Base-by-base conservation (phyloP, 1,140 invertebrate genomes). In the Heliconius nattereri region DNA sequence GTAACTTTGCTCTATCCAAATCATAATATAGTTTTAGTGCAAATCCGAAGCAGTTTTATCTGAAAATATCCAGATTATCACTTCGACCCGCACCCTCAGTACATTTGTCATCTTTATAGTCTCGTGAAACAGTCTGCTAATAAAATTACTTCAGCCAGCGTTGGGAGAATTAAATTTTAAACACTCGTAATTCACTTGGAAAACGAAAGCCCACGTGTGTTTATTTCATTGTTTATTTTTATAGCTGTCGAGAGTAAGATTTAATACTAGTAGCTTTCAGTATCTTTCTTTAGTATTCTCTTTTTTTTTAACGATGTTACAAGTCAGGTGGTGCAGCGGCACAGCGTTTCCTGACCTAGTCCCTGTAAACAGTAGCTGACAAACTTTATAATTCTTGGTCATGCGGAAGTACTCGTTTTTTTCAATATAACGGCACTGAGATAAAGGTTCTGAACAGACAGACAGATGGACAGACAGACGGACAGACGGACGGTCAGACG, bases 81-180 rank as follows among this genome's bases (percentile, higher is more conserved):
- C 76, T 78, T 78, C 78, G 71, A 80, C 78, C 83, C 75, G 76
- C 81, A 37, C 81, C 83, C 80, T 71, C 72, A 74, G 77, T 80
- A 83, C 83, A 83, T 84, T 84, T 84, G 83, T 84, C 83, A 84
- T 83, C 78, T 81, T 84, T 81, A 84, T 83, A 76, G 83, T 78
- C 76, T 77, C 79, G 79, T 79, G 83, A 80, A 84, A 81, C 81
- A 84, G 81, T 81, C 81, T 83, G 83, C 83, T 84, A 83, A 84
- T 83, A 84, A 80, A 84, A 84, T 84, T 84, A 83, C 76, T 78
- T 76, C 73, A 76, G 71, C 75, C 75, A 45, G 71, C 57, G 75
- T 80, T 79, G 77, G 75, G 76, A 45, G 77, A 77, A 81, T 83
- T 79, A 79, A 83, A 81, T 81, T 81, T 83, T 83, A 83, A 83